Evolutionary conservation across 2,113 vertebrate genomes (phyloP).

Genomic region (Catagonus wagneri): DNA sequence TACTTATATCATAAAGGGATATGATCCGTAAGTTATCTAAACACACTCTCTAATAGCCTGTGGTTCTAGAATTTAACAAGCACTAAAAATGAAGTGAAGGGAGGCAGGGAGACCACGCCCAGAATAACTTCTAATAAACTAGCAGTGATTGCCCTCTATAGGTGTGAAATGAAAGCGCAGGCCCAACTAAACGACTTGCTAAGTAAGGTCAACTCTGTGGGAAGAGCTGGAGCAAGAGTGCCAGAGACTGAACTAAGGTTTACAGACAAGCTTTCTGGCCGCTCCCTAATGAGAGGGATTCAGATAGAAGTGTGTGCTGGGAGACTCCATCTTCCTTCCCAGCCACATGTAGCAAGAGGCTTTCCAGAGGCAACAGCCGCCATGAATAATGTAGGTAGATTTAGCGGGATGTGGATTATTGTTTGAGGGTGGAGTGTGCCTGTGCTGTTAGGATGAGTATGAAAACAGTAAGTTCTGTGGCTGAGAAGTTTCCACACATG

Average conservation of each 20-base stretch:
- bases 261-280: neutral
- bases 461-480: neutral
- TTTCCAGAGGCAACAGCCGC: neutral
- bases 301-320: neutral
- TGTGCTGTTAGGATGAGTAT: neutral
- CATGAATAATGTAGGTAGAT: neutral
- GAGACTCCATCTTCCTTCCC: neutral
- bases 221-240: neutral
- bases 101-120: conserved; percentile 41
- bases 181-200: neutral
- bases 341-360: neutral
- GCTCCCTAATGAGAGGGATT: neutral
- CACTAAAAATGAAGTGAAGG: conserved; percentile 61
- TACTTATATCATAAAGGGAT: neutral
- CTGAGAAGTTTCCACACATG: conserved; percentile 21
- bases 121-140: conserved; percentile 68
- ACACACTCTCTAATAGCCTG: neutral
- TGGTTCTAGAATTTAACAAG: conserved; percentile 53
- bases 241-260: neutral
- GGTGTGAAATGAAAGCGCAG: conserved; percentile 47
- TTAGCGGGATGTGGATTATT: neutral
- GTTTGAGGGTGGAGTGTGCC: neutral
- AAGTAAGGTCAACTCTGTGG: neutral
- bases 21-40: conserved; percentile 32
- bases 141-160: conserved; percentile 63